Conservation (phyloP, 2,797 vertebrate species). For the Onychomys torridus region DNA sequence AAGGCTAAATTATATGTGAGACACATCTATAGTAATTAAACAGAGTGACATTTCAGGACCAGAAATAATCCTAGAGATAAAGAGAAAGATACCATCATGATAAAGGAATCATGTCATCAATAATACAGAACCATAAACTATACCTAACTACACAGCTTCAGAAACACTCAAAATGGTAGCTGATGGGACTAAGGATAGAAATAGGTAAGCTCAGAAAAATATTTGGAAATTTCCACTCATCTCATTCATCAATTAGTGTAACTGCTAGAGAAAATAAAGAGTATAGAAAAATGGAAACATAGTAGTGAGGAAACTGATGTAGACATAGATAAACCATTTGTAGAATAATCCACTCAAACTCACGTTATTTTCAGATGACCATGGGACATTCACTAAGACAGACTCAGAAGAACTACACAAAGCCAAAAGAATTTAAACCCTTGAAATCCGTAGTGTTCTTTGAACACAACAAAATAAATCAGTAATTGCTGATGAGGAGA, state of each 20-base stretch:
- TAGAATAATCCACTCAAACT: too few relatives aligned
- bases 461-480: conserved; percentile 18
- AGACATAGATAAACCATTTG: too few relatives aligned
- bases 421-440: conserved; percentile 29
- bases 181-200: background rate
- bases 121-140: background rate
- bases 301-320: background rate
- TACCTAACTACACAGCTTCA: background rate
- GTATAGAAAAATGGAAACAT: background rate
- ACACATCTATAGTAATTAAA: conserved; percentile 32
- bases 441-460: conserved; percentile 31
- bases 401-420: background rate
- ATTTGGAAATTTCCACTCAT: background rate
- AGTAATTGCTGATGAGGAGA: background rate
- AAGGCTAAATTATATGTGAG: background rate
- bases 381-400: background rate
- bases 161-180: background rate
- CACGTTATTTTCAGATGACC: conserved; percentile 31
- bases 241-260: background rate
- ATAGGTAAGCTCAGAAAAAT: background rate
- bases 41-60: background rate
- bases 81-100: background rate
- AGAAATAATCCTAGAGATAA: conserved; percentile 7
- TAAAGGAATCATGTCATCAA: background rate
- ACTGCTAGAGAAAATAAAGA: background rate